These are phyloP conservation scores for Hippoglossus stenolepis DNA, from an alignment of 2,113 vertebrate genomes.

Conservation along the genomic window DNA sequence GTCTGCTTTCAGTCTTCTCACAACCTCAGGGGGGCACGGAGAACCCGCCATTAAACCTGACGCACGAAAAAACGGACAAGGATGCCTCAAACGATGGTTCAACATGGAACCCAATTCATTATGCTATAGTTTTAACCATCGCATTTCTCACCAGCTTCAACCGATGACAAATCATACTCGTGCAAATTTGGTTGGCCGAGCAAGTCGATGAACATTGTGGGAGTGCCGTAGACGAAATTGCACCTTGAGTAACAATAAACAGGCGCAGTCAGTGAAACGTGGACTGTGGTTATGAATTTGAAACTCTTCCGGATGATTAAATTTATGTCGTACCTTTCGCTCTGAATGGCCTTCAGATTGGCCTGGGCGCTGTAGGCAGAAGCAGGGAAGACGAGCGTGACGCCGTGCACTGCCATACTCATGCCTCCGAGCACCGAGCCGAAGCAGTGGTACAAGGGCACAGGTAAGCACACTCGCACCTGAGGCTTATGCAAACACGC, in stretches of 20 bases:
- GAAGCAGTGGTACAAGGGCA: conserved; percentile 91
- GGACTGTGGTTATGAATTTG: neutral
- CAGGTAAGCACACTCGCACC: conserved; percentile 76
- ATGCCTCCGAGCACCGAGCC: conserved; percentile 88
- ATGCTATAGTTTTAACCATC: neutral
- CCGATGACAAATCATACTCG: conserved; percentile 84
- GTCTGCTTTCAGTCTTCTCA: conserved; percentile 79
- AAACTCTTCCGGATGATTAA: neutral
- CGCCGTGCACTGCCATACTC: conserved; percentile 83
- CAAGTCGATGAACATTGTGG: conserved; percentile 94
- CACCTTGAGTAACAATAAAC: conserved; percentile 75
- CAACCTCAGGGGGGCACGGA: conserved; percentile 85
- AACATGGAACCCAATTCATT: neutral
- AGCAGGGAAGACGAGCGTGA: conserved; percentile 85
- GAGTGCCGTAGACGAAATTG: conserved; percentile 85
- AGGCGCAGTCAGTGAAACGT: neutral
- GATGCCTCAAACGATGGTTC: neutral
- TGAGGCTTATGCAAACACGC: conserved; percentile 67
- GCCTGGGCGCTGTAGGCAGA: conserved; percentile 82
- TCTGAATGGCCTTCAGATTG: conserved; percentile 84
- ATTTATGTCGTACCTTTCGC: conserved; percentile 83
- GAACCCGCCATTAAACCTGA: conserved; percentile 89
- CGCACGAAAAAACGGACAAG: conserved; percentile 28
- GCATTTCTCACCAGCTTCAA: conserved; percentile 84
- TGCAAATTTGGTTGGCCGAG: conserved; percentile 84